phyloP scores from a whole-genome alignment of 2,888 invertebrate genomes.

The Ormyrus thymus region DNA sequence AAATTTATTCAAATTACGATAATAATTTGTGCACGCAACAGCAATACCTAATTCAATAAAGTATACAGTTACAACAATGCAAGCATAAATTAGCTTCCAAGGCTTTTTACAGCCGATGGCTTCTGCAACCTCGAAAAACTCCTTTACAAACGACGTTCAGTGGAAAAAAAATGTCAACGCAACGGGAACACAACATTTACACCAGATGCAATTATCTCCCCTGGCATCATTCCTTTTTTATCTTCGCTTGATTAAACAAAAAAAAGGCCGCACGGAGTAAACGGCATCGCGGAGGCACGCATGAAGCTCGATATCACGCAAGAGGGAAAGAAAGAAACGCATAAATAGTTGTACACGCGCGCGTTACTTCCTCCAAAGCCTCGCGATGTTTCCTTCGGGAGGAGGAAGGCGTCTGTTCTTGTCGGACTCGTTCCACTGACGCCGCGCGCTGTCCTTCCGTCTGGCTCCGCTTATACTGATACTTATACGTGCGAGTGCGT shows the following conservation, averaged over 20 bases:
- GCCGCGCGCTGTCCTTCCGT: conserved; percentile 41
- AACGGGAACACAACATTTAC: background rate
- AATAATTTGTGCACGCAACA: conserved; percentile 5
- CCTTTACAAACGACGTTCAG: conserved; percentile 3
- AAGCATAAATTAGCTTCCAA: conserved; percentile 22
- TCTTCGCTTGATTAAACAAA: conserved; percentile 14
- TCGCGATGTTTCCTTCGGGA: conserved; percentile 1
- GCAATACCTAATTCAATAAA: background rate
- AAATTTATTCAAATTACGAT: too few relatives aligned
- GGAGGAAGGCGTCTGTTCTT: conserved; percentile 57
- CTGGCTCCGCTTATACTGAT: background rate
- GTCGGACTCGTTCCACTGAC: conserved; percentile 46
- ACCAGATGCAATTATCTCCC: too few relatives aligned
- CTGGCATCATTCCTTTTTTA: conserved; percentile 4
- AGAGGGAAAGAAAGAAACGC: conserved; percentile 28
- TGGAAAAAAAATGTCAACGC: background rate
- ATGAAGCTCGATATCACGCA: background rate
- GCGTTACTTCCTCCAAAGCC: conserved; percentile 33
- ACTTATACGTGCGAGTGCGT: background rate
- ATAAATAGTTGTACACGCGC: conserved; percentile 39
- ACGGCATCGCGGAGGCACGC: background rate
- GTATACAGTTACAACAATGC: background rate
- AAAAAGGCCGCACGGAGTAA: background rate
- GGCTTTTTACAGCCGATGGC: background rate
- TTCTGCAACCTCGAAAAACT: background rate